Evolutionary conservation across 2,888 invertebrate species (phyloP).

Genomic region (Pollenia angustigena): DNA sequence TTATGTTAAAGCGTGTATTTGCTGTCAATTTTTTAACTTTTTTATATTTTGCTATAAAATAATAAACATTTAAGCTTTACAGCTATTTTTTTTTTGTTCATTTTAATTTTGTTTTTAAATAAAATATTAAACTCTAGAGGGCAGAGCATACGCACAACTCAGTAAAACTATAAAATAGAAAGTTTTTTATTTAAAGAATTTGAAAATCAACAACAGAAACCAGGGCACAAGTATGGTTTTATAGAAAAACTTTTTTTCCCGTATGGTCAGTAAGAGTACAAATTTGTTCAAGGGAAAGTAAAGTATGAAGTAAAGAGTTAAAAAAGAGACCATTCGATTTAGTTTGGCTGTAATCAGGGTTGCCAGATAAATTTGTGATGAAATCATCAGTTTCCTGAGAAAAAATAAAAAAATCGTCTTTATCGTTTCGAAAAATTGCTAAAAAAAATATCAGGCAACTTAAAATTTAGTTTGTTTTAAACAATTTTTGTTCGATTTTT

Average conservation of each 20-base stretch:
- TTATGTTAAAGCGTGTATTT: slow-evolving; percentile 24
- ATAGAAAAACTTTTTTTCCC: not conserved
- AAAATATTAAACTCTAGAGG: slow-evolving; percentile 32
- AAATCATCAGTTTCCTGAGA: too few species aligned
- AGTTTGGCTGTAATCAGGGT: too few species aligned
- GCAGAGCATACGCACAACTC: slow-evolving; percentile 5
- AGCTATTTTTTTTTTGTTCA: slow-evolving; percentile 8
- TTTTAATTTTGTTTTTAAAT: slow-evolving; percentile 6
- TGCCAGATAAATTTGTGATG: too few species aligned
- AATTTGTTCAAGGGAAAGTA: not conserved
- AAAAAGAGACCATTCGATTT: too few species aligned
- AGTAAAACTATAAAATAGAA: slow-evolving; percentile 32
- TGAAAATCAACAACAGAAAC: slow-evolving; percentile 32
- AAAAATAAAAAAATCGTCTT: too few species aligned
- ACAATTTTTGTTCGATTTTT: too few species aligned
- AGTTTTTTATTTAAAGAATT: slow-evolving; percentile 13
- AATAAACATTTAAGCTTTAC: slow-evolving; percentile 15
- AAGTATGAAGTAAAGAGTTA: too few species aligned
- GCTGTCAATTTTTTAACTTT: not conserved
- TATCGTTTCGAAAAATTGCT: too few species aligned
- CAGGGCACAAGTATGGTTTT: not conserved
- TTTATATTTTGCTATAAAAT: not conserved
- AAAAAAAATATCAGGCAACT: too few species aligned
- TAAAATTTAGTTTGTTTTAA: too few species aligned
- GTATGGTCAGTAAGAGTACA: not conserved